phyloP scores from a whole-genome alignment of 2,113 vertebrate species.

The Rhinoptilus africanus region DNA sequence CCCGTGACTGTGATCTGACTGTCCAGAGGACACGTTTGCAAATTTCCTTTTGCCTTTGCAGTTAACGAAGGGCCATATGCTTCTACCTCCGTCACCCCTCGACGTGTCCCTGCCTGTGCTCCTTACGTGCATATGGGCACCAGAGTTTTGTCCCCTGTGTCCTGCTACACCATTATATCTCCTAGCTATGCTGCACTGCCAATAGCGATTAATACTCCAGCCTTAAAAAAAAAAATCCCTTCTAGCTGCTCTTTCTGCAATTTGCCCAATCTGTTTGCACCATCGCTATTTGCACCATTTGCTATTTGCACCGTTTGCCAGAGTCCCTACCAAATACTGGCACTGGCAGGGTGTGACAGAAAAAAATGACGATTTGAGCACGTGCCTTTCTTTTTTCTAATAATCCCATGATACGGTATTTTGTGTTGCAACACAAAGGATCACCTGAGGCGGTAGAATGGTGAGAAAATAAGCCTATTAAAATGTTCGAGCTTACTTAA shows the following conservation, averaged over 20 bases:
- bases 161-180: background rate
- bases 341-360: background rate
- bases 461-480: constrained; percentile 55
- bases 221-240: background rate
- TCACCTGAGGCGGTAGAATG: constrained; percentile 44
- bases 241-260: background rate
- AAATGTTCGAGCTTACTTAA: constrained; percentile 17
- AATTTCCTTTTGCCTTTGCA: background rate
- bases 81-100: background rate
- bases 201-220: background rate
- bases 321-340: background rate
- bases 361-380: background rate
- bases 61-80: rapidly evolving
- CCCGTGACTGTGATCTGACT: background rate
- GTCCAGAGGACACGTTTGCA: background rate
- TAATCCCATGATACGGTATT: background rate
- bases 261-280: background rate
- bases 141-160: background rate
- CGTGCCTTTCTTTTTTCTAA: background rate
- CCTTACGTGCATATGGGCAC: rapidly evolving
- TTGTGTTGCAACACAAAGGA: constrained; percentile 38
- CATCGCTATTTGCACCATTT: background rate
- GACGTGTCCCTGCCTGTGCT: background rate
- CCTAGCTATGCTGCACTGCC: background rate
- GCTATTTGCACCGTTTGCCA: background rate